Evolutionary conservation across 2,888 invertebrate species (phyloP).

Genomic region (Itoplectis maculator): DNA sequence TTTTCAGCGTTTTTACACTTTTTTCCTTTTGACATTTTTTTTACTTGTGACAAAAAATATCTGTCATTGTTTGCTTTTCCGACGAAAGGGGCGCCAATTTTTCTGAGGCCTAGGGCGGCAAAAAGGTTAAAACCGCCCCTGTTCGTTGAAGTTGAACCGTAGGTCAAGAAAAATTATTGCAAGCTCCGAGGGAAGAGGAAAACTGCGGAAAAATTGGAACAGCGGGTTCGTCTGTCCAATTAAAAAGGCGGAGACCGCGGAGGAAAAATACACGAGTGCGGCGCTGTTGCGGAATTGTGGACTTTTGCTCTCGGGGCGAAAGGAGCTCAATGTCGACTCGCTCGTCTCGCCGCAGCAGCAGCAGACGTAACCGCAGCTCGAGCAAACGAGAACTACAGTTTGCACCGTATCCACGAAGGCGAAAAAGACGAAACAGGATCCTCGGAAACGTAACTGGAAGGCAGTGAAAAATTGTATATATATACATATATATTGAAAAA

Average conservation of each 20-base stretch:
- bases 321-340: slow-evolving; percentile 23
- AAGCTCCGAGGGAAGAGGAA: background rate
- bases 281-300: slow-evolving; percentile 8
- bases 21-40: too few species aligned
- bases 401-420: background rate
- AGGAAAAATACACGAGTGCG: slow-evolving; percentile 28
- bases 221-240: slow-evolving; percentile 24
- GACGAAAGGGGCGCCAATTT: too few species aligned
- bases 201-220: slow-evolving; percentile 17
- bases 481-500: too few species aligned
- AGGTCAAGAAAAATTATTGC: too few species aligned
- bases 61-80: too few species aligned
- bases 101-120: too few species aligned
- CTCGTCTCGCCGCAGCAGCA: background rate
- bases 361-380: background rate
- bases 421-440: background rate
- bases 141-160: too few species aligned
- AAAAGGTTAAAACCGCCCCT: too few species aligned
- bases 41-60: too few species aligned
- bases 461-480: too few species aligned
- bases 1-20: too few species aligned
- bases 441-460: slow-evolving; percentile 3
- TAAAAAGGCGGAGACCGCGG: slow-evolving; percentile 2
- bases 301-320: slow-evolving; percentile 14
- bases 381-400: background rate